Conservation (phyloP, 2,797 vertebrate species). For the Thamnophis elegans region DNA sequence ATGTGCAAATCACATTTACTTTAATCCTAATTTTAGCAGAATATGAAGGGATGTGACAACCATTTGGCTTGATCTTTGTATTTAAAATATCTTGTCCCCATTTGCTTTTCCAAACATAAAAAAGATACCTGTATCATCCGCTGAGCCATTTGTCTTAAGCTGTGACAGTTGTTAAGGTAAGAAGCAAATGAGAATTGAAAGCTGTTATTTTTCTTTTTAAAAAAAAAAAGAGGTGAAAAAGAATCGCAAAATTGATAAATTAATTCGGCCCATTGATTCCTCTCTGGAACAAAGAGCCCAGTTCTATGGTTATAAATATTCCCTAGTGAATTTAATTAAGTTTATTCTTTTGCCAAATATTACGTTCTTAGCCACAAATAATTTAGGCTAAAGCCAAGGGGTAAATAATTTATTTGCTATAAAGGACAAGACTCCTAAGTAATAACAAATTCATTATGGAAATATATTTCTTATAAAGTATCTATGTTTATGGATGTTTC, state of each 20-base stretch:
- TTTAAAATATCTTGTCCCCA: neutral
- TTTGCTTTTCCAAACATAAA: neutral
- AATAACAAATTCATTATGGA: neutral
- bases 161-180: neutral
- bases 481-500: constrained; percentile 35
- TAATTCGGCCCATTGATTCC: neutral
- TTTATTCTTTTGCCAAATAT: neutral
- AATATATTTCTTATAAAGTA: constrained; percentile 21
- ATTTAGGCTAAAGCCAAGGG: neutral
- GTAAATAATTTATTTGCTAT: neutral
- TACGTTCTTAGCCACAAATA: neutral
- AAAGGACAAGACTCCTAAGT: neutral
- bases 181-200: neutral
- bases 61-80: neutral
- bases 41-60: neutral
- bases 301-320: neutral
- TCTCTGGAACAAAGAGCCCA: neutral
- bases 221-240: neutral
- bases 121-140: neutral
- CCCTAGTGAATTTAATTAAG: neutral
- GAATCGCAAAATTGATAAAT: neutral
- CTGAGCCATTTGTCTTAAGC: neutral
- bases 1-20: neutral
- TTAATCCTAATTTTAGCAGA: neutral
- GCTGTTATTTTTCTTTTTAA: neutral